Evolutionary conservation across 37 sponge, comb jelly and placozoan genomes (phyloP), one percentile per base, ranked within the genome.

Genomic region (Theonella swinhoei): DNA sequence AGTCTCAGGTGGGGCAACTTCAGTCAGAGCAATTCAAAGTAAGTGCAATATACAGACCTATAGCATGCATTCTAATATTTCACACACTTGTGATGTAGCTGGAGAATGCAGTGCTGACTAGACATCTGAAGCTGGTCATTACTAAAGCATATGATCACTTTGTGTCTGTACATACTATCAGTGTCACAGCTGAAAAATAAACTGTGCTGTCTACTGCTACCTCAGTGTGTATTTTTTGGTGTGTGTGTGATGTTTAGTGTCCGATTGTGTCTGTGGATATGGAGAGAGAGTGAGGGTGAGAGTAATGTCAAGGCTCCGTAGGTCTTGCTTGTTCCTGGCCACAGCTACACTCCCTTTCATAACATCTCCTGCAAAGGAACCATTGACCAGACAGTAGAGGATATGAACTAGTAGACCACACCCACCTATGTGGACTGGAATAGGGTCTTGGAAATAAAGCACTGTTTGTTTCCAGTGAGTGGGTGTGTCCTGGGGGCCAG

Each of bases 381-480:
- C 39, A 34, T 9, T 34, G 4, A 34, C 38, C 20, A 23, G 20
- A 9, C 38, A 70, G 9, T 47, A 14, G 11, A 17, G 14, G 14
- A 7, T 47, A 14, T 47, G 7, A 17, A 47, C 7, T 47, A 47
- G 60, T 39, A 3, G 14, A 39, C 1, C 1, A 22, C 34, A 24
- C 67, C 25, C 28, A 89, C 94, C 94, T 37, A 79, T 89, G 24
- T 86, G 54, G 19, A 93, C 87, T 24, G 63, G 22, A 3, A 92
- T 30, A 17, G 83, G 91, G 3, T 90, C 70, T 3, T 62, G 38
- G 1, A 95, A 62, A 33, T 76, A 74, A 29, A 95, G 85, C 20
- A 95, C 69, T 1, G 95, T 95, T 66, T 95, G 95, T 62, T 86
- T 86, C 95, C 95, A 95, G 68, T 95, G 95, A 8, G 95, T 95